A percentile compares a stretch with the other conserved stretches of the same genome.
Conservation (phyloP, 1,140 invertebrate species). For the Brachionus calyciflorus region DNA sequence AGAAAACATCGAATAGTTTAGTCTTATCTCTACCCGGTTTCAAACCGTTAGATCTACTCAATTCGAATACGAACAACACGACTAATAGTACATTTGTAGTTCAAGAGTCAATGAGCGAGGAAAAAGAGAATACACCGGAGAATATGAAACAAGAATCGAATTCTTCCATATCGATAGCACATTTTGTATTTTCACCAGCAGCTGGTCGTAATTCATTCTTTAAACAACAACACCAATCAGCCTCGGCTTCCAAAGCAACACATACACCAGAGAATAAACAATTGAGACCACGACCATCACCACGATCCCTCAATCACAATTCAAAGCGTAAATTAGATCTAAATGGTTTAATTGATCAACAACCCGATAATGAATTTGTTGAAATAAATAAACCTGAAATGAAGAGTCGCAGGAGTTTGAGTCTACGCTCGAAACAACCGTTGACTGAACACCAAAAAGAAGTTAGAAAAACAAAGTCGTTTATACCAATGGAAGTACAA, state of each 20-base stretch:
- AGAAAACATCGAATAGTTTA: not conserved
- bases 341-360: constrained; percentile 27
- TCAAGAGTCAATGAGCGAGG: constrained; percentile 19
- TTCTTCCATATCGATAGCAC: not conserved
- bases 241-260: constrained; percentile 12
- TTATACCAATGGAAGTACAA: constrained; percentile 39
- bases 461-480: constrained; percentile 23
- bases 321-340: constrained; percentile 38
- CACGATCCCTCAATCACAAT: constrained; percentile 23
- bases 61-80: not conserved
- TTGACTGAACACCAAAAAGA: constrained; percentile 40
- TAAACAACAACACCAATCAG: constrained; percentile 3
- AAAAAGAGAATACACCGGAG: constrained; percentile 42
- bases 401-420: not conserved
- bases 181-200: constrained; percentile 44
- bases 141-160: constrained; percentile 4
- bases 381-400: constrained; percentile 9
- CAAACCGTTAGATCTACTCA: constrained; percentile 19
- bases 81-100: constrained; percentile 13
- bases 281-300: not conserved
- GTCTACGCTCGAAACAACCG: not conserved
- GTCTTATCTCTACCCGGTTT: constrained; percentile 14
- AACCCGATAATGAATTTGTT: constrained; percentile 20
- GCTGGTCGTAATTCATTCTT: constrained; percentile 29
- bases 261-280: constrained; percentile 24